Conservation (phyloP, 2,113 vertebrate species). For the Phyllostomus hastatus region DNA sequence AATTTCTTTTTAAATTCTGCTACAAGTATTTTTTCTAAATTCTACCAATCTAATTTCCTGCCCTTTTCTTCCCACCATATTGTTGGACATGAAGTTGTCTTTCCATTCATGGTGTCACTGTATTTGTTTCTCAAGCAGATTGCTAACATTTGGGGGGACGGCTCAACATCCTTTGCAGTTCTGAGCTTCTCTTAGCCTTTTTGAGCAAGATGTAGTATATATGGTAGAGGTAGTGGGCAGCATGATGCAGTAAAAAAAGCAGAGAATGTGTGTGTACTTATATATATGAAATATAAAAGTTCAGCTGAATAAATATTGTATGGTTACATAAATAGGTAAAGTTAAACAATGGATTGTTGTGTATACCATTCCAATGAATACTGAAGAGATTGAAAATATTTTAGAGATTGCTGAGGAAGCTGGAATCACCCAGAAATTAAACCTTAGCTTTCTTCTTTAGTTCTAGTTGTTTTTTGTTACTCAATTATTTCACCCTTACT, state of each 20-base stretch:
- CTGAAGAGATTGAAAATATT: background rate
- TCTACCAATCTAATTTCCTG: background rate
- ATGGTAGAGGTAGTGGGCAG: background rate
- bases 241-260: background rate
- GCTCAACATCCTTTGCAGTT: background rate
- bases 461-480: background rate
- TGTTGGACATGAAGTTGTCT: background rate
- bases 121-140: background rate
- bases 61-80: background rate
- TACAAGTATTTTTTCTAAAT: background rate
- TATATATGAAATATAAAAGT: background rate
- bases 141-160: background rate
- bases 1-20: background rate
- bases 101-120: background rate
- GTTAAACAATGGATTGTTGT: background rate
- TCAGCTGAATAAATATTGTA: background rate
- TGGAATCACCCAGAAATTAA: background rate
- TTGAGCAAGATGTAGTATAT: background rate
- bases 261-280: background rate
- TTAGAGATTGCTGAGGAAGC: background rate
- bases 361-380: background rate
- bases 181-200: background rate
- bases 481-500: background rate
- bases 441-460: background rate
- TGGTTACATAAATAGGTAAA: background rate